Evolutionary conservation across 2,888 invertebrate genomes (phyloP).

Genomic region (Dicroscelio sp.): DNA sequence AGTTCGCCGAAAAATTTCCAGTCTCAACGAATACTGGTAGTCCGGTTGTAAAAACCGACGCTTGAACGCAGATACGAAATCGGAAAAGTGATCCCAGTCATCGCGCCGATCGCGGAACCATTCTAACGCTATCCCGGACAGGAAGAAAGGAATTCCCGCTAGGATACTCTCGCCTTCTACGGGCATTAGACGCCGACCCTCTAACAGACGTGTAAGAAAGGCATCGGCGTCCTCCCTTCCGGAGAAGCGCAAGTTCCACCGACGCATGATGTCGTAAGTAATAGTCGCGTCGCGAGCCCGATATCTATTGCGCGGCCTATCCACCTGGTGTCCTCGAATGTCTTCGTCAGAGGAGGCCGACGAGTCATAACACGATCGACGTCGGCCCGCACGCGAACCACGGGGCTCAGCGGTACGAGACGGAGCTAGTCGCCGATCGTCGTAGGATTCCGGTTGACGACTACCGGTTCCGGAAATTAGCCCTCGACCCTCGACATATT

Average conservation of each 20-base stretch:
- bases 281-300: too few relatives aligned
- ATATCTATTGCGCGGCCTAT: too few relatives aligned
- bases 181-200: constrained; percentile 29
- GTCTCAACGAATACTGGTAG: not conserved
- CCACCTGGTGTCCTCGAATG: too few relatives aligned
- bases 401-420: too few relatives aligned
- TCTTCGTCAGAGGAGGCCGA: too few relatives aligned
- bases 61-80: not conserved
- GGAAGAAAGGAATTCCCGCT: constrained; percentile 25
- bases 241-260: constrained; percentile 46
- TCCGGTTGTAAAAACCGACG: not conserved
- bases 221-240: constrained; percentile 37
- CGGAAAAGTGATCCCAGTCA: not conserved
- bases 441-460: too few relatives aligned
- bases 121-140: constrained; percentile 25
- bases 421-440: too few relatives aligned
- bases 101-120: constrained; percentile 22
- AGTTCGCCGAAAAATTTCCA: constrained; percentile 6
- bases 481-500: too few relatives aligned
- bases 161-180: not conserved
- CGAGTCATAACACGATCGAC: too few relatives aligned
- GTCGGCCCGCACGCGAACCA: too few relatives aligned
- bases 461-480: too few relatives aligned
- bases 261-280: constrained; percentile 28
- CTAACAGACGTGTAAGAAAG: constrained; percentile 1